A percentile compares a stretch with the other conserved stretches of the same genome.
These are phyloP conservation scores for Thyatira batis DNA, from an alignment of 2,888 invertebrate genomes.

Conservation along the genomic window DNA sequence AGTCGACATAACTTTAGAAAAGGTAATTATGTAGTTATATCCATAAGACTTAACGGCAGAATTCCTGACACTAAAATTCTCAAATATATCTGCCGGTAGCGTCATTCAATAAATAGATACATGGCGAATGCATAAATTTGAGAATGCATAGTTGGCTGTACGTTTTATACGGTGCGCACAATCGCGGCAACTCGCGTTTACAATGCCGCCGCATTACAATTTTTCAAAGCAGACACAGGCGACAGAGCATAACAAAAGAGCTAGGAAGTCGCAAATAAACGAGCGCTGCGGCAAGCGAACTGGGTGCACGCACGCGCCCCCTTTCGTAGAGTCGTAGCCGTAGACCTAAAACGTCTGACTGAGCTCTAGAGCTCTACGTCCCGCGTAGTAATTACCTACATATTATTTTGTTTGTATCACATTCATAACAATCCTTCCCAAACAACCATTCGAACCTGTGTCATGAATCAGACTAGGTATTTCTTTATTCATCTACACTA, in stretches of 20 bases:
- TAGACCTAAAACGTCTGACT: conserved; percentile 25
- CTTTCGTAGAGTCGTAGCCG: conserved; percentile 33
- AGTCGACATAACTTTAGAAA: too few relatives aligned
- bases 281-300: conserved; percentile 69
- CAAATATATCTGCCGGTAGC: too few relatives aligned
- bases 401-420: not conserved
- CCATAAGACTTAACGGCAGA: too few relatives aligned
- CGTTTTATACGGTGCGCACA: conserved; percentile 53
- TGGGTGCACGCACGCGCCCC: conserved; percentile 55
- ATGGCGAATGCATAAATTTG: conserved; percentile 41
- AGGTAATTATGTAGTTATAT: too few relatives aligned
- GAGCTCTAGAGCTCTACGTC: conserved; percentile 9
- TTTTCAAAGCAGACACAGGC: conserved; percentile 79
- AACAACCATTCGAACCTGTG: too few relatives aligned
- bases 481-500: too few relatives aligned
- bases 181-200: conserved; percentile 67
- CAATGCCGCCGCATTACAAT: conserved; percentile 77
- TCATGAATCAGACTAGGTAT: too few relatives aligned
- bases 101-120: conserved; percentile 2
- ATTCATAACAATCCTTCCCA: not conserved
- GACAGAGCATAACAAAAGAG: conserved; percentile 78
- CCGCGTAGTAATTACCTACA: not conserved
- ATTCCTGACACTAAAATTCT: too few relatives aligned
- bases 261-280: conserved; percentile 78
- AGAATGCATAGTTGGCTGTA: conserved; percentile 33